phyloP scores from a whole-genome alignment of 2,888 invertebrate genomes.

The Eupithecia dodoneata region DNA sequence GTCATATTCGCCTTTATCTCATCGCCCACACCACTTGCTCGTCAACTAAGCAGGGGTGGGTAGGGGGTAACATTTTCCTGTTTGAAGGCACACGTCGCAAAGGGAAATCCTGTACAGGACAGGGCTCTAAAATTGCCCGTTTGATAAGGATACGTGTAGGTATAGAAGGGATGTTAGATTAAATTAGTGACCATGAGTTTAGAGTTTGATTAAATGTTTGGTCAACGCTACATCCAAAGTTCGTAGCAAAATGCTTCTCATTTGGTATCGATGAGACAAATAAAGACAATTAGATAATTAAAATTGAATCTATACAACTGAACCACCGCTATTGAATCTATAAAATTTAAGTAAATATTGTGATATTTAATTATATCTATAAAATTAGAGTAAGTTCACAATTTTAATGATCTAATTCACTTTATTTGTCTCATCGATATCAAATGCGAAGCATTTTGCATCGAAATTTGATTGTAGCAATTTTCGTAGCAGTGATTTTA shows the following conservation, averaged over 20 bases:
- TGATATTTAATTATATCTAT: too few relatives aligned
- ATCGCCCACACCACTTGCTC: constrained; percentile 56
- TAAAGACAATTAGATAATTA: too few relatives aligned
- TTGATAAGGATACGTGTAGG: constrained; percentile 55
- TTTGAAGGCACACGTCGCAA: constrained; percentile 83
- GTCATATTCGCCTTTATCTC: constrained; percentile 43
- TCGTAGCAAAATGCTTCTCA: neutral
- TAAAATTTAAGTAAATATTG: too few relatives aligned
- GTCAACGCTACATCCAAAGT: neutral
- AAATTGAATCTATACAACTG: too few relatives aligned
- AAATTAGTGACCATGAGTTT: constrained; percentile 40
- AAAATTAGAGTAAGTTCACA: too few relatives aligned
- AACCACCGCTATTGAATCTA: too few relatives aligned
- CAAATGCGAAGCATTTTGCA: neutral
- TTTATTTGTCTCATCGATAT: too few relatives aligned
- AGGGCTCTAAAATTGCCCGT: constrained; percentile 81
- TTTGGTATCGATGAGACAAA: too few relatives aligned
- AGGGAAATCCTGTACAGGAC: constrained; percentile 83
- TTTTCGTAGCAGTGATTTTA: neutral
- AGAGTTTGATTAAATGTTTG: neutral
- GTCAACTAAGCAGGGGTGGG: constrained; percentile 76
- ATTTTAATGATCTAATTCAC: too few relatives aligned
- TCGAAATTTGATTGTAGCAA: neutral
- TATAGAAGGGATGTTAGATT: constrained; percentile 48
- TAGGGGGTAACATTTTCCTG: constrained; percentile 74